phyloP scores from a whole-genome alignment of 2,113 vertebrate genomes.

The Haemorhous mexicanus region DNA sequence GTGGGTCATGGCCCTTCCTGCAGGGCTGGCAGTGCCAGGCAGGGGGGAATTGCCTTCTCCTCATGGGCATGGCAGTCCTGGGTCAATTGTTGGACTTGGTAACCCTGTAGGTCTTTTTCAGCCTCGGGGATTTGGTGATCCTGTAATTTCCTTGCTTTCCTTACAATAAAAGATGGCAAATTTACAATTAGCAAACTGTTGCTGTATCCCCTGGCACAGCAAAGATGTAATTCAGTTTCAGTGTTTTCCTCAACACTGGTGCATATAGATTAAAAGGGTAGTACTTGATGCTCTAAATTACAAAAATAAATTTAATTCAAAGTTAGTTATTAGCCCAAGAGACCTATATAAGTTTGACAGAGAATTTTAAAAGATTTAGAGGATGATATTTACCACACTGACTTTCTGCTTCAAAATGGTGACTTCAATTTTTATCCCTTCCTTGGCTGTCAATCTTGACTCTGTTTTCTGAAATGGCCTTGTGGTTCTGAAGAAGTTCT shows the following conservation, averaged over 20 bases:
- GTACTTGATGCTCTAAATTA: background rate
- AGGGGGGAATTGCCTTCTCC: background rate
- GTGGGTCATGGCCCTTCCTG: background rate
- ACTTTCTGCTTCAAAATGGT: background rate
- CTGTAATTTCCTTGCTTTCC: background rate
- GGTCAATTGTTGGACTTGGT: background rate
- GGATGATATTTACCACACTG: background rate
- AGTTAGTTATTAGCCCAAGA: background rate
- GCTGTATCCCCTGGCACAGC: background rate
- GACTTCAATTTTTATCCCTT: background rate
- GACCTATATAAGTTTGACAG: background rate
- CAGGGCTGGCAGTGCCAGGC: background rate
- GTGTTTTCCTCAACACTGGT: background rate
- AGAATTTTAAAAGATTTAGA: background rate
- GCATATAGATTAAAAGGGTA: background rate
- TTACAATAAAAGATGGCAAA: background rate
- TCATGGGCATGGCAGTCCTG: accelerated
- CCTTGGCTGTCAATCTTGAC: background rate
- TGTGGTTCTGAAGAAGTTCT: background rate
- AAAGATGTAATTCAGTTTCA: background rate
- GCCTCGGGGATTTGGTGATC: background rate
- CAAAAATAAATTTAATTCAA: background rate
- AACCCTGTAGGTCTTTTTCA: background rate
- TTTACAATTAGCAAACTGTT: background rate
- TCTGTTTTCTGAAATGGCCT: background rate